Conservation (phyloP, 2,113 vertebrate species). For the Malurus melanocephalus region DNA sequence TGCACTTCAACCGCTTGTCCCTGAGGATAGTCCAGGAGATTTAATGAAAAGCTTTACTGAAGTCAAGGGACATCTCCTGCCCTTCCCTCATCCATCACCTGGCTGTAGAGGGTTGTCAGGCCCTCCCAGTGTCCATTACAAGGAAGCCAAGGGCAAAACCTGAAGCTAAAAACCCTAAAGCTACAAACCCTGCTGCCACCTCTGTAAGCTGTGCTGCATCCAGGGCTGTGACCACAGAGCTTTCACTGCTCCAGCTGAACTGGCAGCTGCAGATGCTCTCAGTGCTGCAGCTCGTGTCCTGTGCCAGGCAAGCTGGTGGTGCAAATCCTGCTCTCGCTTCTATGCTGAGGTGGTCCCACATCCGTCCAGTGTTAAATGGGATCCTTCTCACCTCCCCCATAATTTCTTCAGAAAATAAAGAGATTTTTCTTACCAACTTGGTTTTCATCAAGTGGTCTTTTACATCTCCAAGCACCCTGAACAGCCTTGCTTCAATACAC, state of each 20-base stretch:
- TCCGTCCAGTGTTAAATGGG: neutral
- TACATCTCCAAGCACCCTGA: neutral
- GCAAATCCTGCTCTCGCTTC: neutral
- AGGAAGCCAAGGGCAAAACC: neutral
- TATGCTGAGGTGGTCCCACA: too few relatives aligned
- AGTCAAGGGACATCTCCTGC: neutral
- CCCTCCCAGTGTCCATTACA: accelerated
- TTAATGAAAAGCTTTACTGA: accelerated
- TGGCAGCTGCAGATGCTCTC: neutral
- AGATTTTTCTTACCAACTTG: neutral
- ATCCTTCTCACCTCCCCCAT: neutral
- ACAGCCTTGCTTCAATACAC: accelerated
- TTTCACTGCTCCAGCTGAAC: accelerated
- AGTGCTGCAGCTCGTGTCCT: neutral
- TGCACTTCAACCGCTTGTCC: neutral
- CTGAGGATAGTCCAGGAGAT: too few relatives aligned
- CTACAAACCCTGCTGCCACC: too few relatives aligned
- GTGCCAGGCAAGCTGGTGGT: too few relatives aligned
- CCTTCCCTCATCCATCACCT: neutral
- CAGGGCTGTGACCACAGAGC: neutral
- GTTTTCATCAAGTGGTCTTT: neutral
- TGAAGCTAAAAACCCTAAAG: neutral
- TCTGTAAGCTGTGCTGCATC: neutral
- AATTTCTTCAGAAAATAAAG: neutral
- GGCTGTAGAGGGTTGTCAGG: neutral